These are phyloP conservation scores for Hypotaenidia philippensis DNA, from an alignment of 2,797 vertebrate genomes.

Conservation along the genomic window DNA sequence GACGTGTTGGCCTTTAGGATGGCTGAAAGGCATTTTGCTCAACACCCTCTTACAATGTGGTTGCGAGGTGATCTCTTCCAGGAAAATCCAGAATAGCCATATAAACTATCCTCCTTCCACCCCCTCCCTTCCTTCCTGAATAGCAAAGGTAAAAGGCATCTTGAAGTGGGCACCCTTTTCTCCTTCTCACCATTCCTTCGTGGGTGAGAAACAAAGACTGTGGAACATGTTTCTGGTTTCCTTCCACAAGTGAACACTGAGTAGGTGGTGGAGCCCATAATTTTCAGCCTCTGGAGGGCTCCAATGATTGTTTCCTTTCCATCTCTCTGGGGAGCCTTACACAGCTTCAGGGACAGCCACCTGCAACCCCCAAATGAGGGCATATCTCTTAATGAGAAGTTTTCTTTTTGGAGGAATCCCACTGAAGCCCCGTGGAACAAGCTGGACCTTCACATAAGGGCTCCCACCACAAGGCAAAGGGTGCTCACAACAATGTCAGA, in stretches of 20 bases:
- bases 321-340: neutral
- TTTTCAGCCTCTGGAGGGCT: neutral
- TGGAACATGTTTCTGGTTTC: neutral
- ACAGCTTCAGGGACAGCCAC: neutral
- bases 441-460: neutral
- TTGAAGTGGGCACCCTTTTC: neutral
- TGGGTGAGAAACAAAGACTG: neutral
- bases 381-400: neutral
- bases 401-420: neutral
- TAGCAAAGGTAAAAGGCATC: neutral
- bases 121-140: neutral
- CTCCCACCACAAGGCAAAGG: rapidly evolving
- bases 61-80: neutral
- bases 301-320: neutral
- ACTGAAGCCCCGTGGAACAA: neutral
- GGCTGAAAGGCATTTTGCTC: neutral
- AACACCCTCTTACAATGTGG: neutral
- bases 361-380: neutral
- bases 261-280: rapidly evolving
- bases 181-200: neutral
- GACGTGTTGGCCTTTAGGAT: neutral
- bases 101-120: neutral
- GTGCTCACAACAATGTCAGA: neutral
- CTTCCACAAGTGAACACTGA: neutral
- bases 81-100: neutral